Evolutionary conservation across 2,888 invertebrate species (phyloP), one percentile per base, ranked within the genome.

Genomic region (Troides helena): DNA sequence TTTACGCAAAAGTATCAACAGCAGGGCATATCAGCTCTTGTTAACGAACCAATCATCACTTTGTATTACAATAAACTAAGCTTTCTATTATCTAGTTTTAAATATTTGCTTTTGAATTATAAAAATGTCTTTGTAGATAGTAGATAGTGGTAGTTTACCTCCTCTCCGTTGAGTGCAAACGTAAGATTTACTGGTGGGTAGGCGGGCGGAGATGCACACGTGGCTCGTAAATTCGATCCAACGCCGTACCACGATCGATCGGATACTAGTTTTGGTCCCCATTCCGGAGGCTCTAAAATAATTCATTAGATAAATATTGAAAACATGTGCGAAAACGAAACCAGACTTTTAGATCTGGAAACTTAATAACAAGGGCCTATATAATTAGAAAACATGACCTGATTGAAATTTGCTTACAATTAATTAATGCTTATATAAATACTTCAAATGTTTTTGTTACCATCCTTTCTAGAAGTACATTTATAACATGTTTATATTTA

Each of bases 151-250:
- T 57, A 57, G n/a, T 57, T 57, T 77, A 92, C 95, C 94, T 89
- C 94, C 81, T 87, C 91, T 71, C 95, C 95, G 81, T 96, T 96
- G 67, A 96, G 92, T 74, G 94, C 94, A 92, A 95, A 96, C 63
- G 95, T 96, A 77, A 96, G 92, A 85, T 96, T 96, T 65, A 94
- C 94, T 18, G 95, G 92, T 36, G 96, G 96, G 85, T 94, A 94
- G 65, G 95, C 94, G 21, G 94, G 93, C 21, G 95, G 95, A 30
- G 95, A 93, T 12, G 95, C 95, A 80, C 96, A 96, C 72, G 95
- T 95, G 60, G 94, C 95, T 70, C 94, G 93, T 73, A 96, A 89
- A 18, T 93, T 94, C 72, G 95, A 95, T 5, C 95, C 95, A 71
- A 95, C 94, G 72, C 95, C 95, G 84, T 95, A 95, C 86, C 95